Conservation (phyloP, 2,113 vertebrate species). For the Electrona antarctica region DNA sequence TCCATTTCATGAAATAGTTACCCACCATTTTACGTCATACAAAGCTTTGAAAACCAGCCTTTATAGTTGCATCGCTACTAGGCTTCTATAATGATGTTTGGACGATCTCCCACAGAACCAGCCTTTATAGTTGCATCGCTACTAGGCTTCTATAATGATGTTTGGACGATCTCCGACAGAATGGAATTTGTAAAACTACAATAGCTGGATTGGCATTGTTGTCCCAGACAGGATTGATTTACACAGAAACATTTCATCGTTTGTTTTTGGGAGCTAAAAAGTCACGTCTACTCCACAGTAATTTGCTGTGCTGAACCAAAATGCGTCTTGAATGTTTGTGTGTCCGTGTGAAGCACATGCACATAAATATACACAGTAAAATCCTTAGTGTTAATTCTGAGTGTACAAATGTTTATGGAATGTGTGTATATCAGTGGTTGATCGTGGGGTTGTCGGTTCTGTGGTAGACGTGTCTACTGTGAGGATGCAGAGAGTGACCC, state of each 20-base stretch:
- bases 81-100: constrained; percentile 13
- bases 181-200: constrained; percentile 17
- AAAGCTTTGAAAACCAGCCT: constrained; percentile 21
- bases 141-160: constrained; percentile 15
- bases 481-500: constrained; percentile 15
- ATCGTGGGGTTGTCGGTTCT: too few relatives aligned
- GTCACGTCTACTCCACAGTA: not conserved
- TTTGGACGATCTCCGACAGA: constrained; percentile 16
- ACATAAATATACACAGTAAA: too few relatives aligned
- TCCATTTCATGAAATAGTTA: not conserved
- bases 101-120: constrained; percentile 13
- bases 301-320: too few relatives aligned
- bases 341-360: not conserved
- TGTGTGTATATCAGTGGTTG: constrained; percentile 7
- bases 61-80: constrained; percentile 3
- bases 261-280: not conserved
- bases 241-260: constrained; percentile 3
- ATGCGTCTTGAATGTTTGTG: constrained; percentile 6
- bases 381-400: not conserved
- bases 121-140: not conserved
- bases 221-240: constrained; percentile 8
- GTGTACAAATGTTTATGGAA: constrained; percentile 13
- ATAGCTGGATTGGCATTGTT: constrained; percentile 5
- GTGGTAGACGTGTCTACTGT: too few relatives aligned
- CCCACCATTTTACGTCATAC: not conserved